Base-by-base conservation (phyloP, 2,888 invertebrate species). In the Luffia ferchaultella region DNA sequence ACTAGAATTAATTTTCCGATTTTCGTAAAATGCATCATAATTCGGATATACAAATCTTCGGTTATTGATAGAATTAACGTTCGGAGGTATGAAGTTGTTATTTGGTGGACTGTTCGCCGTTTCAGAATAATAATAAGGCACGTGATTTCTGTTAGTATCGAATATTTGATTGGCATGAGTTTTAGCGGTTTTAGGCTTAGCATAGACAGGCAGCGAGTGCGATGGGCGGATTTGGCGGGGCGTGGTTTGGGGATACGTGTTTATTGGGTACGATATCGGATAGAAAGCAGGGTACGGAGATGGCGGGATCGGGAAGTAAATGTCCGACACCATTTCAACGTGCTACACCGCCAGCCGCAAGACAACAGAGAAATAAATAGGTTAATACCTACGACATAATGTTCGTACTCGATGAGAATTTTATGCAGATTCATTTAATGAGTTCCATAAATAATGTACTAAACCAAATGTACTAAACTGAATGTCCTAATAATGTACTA, bases 321-420 rank as follows among this genome's bases (percentile, higher is more conserved):
- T 86, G 79, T 91, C 90, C 85, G 90, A 89, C 86, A 89, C 89
- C 86, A 90, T 87, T 85, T 90, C 90, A 85, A 88, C 85, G 78
- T 88, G 90, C 90, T 89, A 86, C 80, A 83, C 76, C 75, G 75
- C 76, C 75, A 78, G 47, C 54, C 43, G 49, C 73, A 72, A 78
- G 76, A 76, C 70, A 78, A 78, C 78, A 83, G 70, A 80, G 75
- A 80, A 80, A 80, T 65, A 74, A 68, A 68, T 68, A 63, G 67
- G 77, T 82, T 82, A 82, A 78, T 79, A 68, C 60, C 57, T 60
- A 30, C 30, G 30, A 30, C 30, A 30, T 30, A 30, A 30, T 30
- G 12, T 30, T 12, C 3, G n/a, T n/a, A n/a, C n/a, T n/a, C n/a
- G n/a, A n/a, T n/a, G n/a, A n/a, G n/a, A n/a, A n/a, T n/a, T n/a